Percentiles rank a stretch among this genome's conserved stretches.
Evolutionary conservation across 2,888 invertebrate genomes (phyloP).

Genomic region (Drosophila neutralis): DNA sequence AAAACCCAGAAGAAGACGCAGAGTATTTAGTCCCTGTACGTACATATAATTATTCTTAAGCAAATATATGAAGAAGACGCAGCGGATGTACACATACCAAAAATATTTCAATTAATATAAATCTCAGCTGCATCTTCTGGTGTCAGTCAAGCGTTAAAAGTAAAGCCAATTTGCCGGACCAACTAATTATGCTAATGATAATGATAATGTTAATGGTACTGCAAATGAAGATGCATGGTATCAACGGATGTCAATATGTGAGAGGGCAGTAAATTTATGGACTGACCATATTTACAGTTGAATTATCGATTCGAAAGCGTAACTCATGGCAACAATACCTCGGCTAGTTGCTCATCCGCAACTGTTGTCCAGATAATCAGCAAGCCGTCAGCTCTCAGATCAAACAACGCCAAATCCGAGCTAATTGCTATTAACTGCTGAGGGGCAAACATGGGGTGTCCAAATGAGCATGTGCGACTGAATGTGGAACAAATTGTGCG

Average conservation of each 20-base stretch:
- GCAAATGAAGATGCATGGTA: background rate
- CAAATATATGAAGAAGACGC: background rate
- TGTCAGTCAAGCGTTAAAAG: constrained; percentile 3
- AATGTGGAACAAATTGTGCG: background rate
- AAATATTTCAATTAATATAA: background rate
- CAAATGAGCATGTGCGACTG: background rate
- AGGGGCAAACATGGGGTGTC: background rate
- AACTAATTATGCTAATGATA: background rate
- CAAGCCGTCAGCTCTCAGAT: background rate
- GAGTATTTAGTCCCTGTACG: background rate
- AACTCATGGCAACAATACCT: background rate
- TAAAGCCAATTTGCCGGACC: constrained; percentile 2
- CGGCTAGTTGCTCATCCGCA: background rate
- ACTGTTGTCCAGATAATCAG: background rate
- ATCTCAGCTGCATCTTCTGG: background rate
- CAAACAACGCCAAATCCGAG: background rate
- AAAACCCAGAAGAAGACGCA: background rate
- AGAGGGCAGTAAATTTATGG: too few species aligned
- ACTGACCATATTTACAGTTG: background rate
- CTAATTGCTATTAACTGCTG: background rate
- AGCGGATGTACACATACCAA: background rate
- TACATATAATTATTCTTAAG: background rate
- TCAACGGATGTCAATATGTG: background rate
- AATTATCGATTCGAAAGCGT: constrained; percentile 6
- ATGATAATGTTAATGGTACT: background rate